Base-by-base conservation (phyloP, 2,797 vertebrate species). In the Catostomus latipinnis region DNA sequence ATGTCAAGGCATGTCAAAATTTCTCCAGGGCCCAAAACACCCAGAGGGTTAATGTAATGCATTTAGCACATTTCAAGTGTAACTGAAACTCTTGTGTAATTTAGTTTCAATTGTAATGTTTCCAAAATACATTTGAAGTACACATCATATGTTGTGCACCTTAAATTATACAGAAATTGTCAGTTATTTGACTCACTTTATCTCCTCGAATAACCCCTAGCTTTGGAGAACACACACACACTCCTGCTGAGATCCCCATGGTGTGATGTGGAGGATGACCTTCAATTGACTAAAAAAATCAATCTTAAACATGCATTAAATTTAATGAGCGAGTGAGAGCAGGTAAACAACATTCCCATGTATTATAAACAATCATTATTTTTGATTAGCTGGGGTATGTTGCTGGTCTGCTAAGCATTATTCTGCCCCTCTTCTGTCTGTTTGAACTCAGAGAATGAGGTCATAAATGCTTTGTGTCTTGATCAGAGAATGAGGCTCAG, bases 301-400 rank as follows among this genome's bases (percentile, higher is more conserved):
- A 58, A 60, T 72, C 11, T 72, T 18, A 56, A 14, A 72, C 53
- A 72, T 58, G 48, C 11, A 60, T 72, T 72, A 72, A 22, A 49
- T 48, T 4, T 60, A 72, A 60, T 49, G 70, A 72, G 56, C 0
- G 12, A 57, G 34, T 2, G 11, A 58, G 45, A 6, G 56, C 45
- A 60, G 70, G 58, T 72, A 72, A 72, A 72, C 70, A 72, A 72
- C 70, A 18, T 58, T 49, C 45, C 58, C 43, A 48, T 71, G 48
- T 8, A 71, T 58, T 58, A 71, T 18, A 71, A 22, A 3, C 22
- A 22, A 22, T 22, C 22, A 22, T 22, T 22, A 58, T 58, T 18
- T 58, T 46, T 54, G 2, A 70, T 13, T 48, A 12, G 11, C 45
- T 60, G 43, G 52, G 2, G 8, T 48, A 22, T 22, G 22, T 22